Conservation (phyloP, 2,888 invertebrate genomes). For the Pantelozetes paolii region DNA sequence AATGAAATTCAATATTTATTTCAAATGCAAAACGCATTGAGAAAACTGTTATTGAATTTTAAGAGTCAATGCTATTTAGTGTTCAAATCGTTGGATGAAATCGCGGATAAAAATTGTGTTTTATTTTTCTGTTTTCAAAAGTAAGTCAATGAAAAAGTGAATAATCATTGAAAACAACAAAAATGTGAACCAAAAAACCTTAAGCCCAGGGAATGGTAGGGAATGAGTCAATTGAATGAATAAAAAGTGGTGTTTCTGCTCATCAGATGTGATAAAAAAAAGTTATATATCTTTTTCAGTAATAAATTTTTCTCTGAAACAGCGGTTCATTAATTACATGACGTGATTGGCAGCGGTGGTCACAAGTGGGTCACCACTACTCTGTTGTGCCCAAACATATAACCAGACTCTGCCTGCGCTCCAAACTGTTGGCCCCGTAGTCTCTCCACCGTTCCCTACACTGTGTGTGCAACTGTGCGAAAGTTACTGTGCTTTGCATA, state of each 20-base stretch:
- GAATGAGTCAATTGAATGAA: no score
- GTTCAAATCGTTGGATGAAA: no score
- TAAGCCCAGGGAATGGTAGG: not conserved
- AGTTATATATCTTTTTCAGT: not conserved
- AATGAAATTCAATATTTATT: no score
- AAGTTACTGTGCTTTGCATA: no score
- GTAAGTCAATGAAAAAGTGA: conserved; percentile 19
- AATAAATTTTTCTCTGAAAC: conserved; percentile 3
- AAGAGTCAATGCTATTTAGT: not conserved
- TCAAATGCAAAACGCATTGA: not conserved
- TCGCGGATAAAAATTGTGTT: no score
- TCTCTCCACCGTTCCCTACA: no score
- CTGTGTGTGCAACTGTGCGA: no score
- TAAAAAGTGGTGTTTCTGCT: not conserved
- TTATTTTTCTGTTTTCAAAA: no score
- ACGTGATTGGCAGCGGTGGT: conserved; percentile 19
- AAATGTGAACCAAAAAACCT: conserved; percentile 16
- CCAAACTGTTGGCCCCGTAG: no score
- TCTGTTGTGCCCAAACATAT: no score
- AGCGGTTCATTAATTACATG: conserved; percentile 10
- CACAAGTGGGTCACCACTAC: conserved; percentile 17
- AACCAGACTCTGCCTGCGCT: no score
- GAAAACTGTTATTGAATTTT: conserved; percentile 3
- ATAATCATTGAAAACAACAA: conserved; percentile 4
- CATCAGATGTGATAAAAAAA: no score